Percentiles rank a stretch among this genome's conserved stretches.
These are phyloP conservation scores for Drosophila borealis DNA, from an alignment of 2,888 invertebrate species.

Conservation along the genomic window DNA sequence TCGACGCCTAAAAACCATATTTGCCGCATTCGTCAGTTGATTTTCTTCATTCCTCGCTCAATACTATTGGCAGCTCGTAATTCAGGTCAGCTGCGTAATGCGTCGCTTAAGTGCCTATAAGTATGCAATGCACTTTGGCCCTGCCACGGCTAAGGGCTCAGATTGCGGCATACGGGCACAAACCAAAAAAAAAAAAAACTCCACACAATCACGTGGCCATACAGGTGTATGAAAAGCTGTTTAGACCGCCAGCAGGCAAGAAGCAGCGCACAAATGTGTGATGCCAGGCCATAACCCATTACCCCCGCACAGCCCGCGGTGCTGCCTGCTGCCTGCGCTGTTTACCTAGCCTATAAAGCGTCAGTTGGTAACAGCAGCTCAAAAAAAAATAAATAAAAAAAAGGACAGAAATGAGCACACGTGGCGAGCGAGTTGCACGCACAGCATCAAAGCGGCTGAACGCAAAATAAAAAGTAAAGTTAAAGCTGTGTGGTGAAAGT, in stretches of 20 bases:
- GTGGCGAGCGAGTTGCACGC: constrained; percentile 48
- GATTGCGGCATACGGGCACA: constrained; percentile 15
- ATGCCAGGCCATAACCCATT: constrained; percentile 58
- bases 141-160: neutral
- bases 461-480: constrained; percentile 15
- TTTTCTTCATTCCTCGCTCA: constrained; percentile 27
- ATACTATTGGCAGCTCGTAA: constrained; percentile 57
- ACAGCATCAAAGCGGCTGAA: constrained; percentile 76
- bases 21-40: constrained; percentile 22
- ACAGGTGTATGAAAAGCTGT: constrained; percentile 24
- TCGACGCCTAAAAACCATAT: constrained; percentile 11
- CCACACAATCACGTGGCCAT: constrained; percentile 11
- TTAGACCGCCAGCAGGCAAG: constrained; percentile 59
- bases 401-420: constrained; percentile 57
- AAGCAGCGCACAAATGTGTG: constrained; percentile 69
- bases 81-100: constrained; percentile 74
- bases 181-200: constrained; percentile 16
- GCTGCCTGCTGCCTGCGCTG: constrained; percentile 55
- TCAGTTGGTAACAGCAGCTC: constrained; percentile 60
- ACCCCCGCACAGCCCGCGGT: neutral
- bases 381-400: constrained; percentile 24
- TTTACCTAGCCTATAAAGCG: constrained; percentile 81
- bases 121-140: constrained; percentile 71
- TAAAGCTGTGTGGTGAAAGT: constrained; percentile 42
- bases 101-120: constrained; percentile 74